Base-by-base conservation (phyloP, 1,140 invertebrate genomes). In the Drosophila pseudoobscura region DNA sequence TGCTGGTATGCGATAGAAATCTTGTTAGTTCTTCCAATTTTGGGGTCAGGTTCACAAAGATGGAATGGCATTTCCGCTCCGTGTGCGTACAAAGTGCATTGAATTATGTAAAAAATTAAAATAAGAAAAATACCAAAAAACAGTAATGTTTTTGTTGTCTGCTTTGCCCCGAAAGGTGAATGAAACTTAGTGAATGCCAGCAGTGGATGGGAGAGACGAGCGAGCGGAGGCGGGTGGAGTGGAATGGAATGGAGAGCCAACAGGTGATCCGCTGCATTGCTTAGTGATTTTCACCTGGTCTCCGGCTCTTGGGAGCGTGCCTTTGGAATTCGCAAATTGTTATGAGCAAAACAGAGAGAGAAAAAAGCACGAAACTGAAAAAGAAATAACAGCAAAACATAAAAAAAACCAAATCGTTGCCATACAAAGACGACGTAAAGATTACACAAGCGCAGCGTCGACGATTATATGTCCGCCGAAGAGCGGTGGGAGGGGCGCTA, bases 151-250 rank as follows among this genome's bases (percentile, higher is more conserved):
- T 75, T 44, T 41, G 17, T 51, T 51, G 17, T 61, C 8, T 26
- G n/a, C 41, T 65, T 20, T 15, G 22, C 52, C 63, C 63, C 64
- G 45, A 89, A 77, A 90, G 87, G 87, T 89, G 87, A 89, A 89
- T 89, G 87, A 89, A 89, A 90, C 87, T 65, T 89, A 76, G 78
- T 75, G 87, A 89, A 89, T 89, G 82, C 87, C 87, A 90, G 75
- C 63, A 80, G 63, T 65, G 3, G 35, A 39, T 39, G 3, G 35
- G 35, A 4, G 35, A 39, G 35, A 13, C 35, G 4, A 4, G 35
- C 11, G 35, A 11, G 35, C 35, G 11, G 11, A 39, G 35, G 11
- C 13, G 31, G 3, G 31, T 35, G 31, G 35, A 39, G 35, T 35
- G 31, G 9, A 35, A 3, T 13, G 11, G 35, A 39, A 3, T 13